These are phyloP conservation scores for Drosophila eugracilis DNA, from an alignment of 1,140 invertebrate species.

Conservation along the genomic window DNA sequence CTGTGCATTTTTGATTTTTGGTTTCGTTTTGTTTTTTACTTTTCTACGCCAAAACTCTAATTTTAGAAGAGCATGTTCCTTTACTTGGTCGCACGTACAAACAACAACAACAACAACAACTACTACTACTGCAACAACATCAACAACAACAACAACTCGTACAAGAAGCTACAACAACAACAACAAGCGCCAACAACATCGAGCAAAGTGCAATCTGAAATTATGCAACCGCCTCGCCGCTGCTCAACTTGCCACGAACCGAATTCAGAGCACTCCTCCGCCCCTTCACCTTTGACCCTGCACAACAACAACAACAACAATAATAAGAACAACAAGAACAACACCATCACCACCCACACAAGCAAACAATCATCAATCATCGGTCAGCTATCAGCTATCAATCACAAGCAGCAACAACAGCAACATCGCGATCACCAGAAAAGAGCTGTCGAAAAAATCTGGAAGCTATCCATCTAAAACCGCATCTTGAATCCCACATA, in stretches of 20 bases:
- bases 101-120: conserved; percentile 68
- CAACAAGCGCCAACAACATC: conserved; percentile 39
- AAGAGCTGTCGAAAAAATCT: conserved; percentile 20
- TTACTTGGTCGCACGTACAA: conserved; percentile 86
- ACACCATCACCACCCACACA: conserved; percentile 17
- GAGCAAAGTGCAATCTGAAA: conserved; percentile 42
- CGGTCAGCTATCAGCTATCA: conserved; percentile 32
- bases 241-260: conserved; percentile 35
- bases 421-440: conserved; percentile 17
- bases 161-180: conserved; percentile 36
- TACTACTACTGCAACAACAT: conserved; percentile 46
- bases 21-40: conserved; percentile 39
- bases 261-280: conserved; percentile 14
- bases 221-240: conserved; percentile 26
- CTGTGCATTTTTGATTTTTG: conserved; percentile 51
- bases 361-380: conserved; percentile 22
- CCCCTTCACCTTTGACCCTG: conserved; percentile 29
- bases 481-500: conserved; percentile 20
- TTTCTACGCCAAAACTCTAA: conserved; percentile 69
- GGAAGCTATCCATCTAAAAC: conserved; percentile 12
- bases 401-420: conserved; percentile 1
- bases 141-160: conserved; percentile 17
- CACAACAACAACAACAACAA: conserved; percentile 23
- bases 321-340: conserved; percentile 3
- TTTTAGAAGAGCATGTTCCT: conserved; percentile 87